These are phyloP conservation scores for Agrochola lota DNA, from an alignment of 2,888 invertebrate genomes.

Conservation along the genomic window DNA sequence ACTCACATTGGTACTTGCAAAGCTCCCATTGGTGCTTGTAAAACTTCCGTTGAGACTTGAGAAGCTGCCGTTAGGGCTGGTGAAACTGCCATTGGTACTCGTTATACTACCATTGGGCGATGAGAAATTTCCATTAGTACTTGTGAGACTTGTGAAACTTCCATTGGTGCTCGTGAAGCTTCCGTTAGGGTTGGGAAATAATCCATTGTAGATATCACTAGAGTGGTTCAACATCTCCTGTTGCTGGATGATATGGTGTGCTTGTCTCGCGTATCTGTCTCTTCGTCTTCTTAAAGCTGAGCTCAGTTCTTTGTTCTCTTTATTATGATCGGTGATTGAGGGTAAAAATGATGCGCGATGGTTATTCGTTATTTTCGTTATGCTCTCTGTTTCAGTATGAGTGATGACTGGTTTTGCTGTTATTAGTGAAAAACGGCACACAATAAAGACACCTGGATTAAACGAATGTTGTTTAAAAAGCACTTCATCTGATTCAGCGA, in stretches of 20 bases:
- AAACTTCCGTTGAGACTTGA: slow-evolving; percentile 54
- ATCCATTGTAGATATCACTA: slow-evolving; percentile 75
- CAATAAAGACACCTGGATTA: slow-evolving; percentile 68
- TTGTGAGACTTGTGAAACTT: slow-evolving; percentile 36
- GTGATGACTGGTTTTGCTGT: slow-evolving; percentile 77
- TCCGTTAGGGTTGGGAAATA: slow-evolving; percentile 68
- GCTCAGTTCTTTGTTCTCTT: slow-evolving; percentile 93
- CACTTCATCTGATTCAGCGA: neutral
- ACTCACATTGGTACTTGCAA: slow-evolving; percentile 55
- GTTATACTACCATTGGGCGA: slow-evolving; percentile 56
- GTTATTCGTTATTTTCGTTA: slow-evolving; percentile 69
- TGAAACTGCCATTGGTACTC: slow-evolving; percentile 57
- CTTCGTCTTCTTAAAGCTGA: slow-evolving; percentile 95
- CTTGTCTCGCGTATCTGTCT: slow-evolving; percentile 95
- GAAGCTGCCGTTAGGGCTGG: slow-evolving; percentile 50
- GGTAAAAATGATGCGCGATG: slow-evolving; percentile 76
- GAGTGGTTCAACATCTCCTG: slow-evolving; percentile 91
- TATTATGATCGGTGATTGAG: slow-evolving; percentile 78
- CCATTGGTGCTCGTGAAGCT: slow-evolving; percentile 51
- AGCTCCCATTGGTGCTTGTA: slow-evolving; percentile 47
- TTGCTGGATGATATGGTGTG: slow-evolving; percentile 95
- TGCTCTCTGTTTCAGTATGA: slow-evolving; percentile 77
- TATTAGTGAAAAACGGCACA: slow-evolving; percentile 83
- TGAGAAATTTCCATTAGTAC: slow-evolving; percentile 56
- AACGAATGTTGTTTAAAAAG: slow-evolving; percentile 50